phyloP scores from a whole-genome alignment of 2,888 invertebrate species.

The Phalera bucephala region DNA sequence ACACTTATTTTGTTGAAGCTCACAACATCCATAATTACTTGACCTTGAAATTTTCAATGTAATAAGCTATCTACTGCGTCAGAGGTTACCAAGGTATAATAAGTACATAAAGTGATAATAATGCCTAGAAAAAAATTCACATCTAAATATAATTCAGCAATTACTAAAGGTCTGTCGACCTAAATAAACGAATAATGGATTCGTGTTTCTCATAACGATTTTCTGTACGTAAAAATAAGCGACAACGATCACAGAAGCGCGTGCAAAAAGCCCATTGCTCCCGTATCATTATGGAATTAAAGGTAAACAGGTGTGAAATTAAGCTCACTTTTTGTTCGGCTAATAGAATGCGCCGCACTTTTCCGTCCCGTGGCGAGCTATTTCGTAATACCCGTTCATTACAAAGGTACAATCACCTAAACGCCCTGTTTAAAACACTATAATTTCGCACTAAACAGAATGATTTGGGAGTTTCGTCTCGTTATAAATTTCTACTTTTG shows the following conservation, averaged over 20 bases:
- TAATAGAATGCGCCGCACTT: conserved; percentile 73
- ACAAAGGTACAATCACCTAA: conserved; percentile 71
- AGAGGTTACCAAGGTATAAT: background rate
- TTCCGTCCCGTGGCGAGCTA: conserved; percentile 59
- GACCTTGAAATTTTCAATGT: background rate
- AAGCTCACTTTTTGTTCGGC: conserved; percentile 71
- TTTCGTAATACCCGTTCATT: conserved; percentile 69
- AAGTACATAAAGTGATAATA: too few species aligned
- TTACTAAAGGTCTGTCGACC: conserved; percentile 1
- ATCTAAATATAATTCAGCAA: conserved; percentile 1
- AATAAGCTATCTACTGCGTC: background rate
- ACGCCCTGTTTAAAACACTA: conserved; percentile 74
- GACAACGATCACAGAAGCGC: conserved; percentile 40
- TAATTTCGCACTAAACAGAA: conserved; percentile 81
- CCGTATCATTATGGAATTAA: conserved; percentile 73
- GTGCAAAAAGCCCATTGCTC: conserved; percentile 66
- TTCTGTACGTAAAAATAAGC: conserved; percentile 3
- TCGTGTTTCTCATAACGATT: conserved; percentile 4
- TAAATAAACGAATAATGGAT: conserved; percentile 2
- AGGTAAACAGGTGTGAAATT: conserved; percentile 82
- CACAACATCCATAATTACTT: too few species aligned
- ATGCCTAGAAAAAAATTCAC: background rate
- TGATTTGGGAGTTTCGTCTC: conserved; percentile 75
- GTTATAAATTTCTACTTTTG: conserved; percentile 79
- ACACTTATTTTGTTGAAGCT: too few species aligned